Conservation (phyloP, 2,888 invertebrate genomes). For the Meteorus colon region DNA sequence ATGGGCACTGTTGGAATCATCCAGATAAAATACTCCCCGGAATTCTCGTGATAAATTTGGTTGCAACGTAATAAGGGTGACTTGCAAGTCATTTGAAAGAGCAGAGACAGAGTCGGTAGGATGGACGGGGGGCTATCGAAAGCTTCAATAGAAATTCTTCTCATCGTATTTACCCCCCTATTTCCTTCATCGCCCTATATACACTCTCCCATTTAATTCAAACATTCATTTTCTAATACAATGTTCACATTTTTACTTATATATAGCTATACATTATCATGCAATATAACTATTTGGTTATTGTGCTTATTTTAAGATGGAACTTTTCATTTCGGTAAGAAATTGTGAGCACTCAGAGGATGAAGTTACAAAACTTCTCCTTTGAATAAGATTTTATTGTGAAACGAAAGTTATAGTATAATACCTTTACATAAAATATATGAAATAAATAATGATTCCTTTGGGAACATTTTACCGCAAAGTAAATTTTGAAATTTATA, state of each 20-base stretch:
- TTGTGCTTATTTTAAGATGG: neutral
- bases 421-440: neutral
- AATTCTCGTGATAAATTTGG: conserved; percentile 68
- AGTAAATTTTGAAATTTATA: conserved; percentile 66
- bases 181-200: neutral
- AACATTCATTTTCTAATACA: neutral
- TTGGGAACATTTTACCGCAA: conserved; percentile 44
- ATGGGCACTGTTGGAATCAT: conserved; percentile 57
- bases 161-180: neutral
- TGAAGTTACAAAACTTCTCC: neutral
- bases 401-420: neutral
- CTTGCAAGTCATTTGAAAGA: conserved; percentile 67
- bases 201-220: neutral
- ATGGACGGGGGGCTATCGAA: neutral
- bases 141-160: conserved; percentile 12
- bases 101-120: conserved; percentile 15
- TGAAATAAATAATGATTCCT: neutral
- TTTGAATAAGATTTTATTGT: neutral
- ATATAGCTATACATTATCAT: neutral
- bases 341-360: neutral
- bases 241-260: neutral
- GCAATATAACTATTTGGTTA: neutral
- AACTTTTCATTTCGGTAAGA: neutral
- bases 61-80: conserved; percentile 68
- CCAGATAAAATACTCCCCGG: conserved; percentile 67